Evolutionary conservation across 2,113 vertebrate genomes (phyloP).

Genomic region (Pogona vitticeps): DNA sequence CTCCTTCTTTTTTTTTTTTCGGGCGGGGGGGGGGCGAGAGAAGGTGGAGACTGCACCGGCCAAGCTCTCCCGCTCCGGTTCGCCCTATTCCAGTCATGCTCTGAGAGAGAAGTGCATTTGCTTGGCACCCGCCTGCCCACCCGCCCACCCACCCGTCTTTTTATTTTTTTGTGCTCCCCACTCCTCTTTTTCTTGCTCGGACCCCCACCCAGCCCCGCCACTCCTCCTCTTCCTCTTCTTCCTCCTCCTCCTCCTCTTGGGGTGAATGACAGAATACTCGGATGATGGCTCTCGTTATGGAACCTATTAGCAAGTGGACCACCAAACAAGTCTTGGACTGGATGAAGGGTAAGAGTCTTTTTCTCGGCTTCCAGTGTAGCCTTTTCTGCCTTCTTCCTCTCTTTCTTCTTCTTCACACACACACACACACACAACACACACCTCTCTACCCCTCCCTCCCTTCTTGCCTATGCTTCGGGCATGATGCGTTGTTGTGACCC

Average conservation of each 20-base stretch:
- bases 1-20: no score
- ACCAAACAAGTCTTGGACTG: slow-evolving; percentile 91
- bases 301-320: slow-evolving; percentile 94
- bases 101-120: slow-evolving; percentile 72
- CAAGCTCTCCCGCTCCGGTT: slow-evolving; percentile 74
- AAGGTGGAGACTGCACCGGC: slow-evolving; percentile 82
- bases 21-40: no score
- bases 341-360: slow-evolving; percentile 88
- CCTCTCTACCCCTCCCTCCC: neutral
- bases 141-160: no score
- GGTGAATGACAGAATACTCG: slow-evolving; percentile 82
- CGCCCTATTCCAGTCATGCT: slow-evolving; percentile 79
- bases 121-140: slow-evolving; percentile 59
- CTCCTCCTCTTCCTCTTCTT: slow-evolving; percentile 40
- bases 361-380: slow-evolving; percentile 10
- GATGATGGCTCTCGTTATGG: slow-evolving; percentile 91
- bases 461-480: slow-evolving; percentile 42
- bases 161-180: slow-evolving; percentile 53
- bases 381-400: neutral
- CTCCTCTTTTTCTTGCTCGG: slow-evolving; percentile 48
- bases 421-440: no score
- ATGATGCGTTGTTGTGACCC: slow-evolving; percentile 39
- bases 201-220: slow-evolving; percentile 50
- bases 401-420: neutral
- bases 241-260: slow-evolving; percentile 64